Evolutionary conservation across 1,140 invertebrate genomes (phyloP).

Genomic region (Apis mellifera): Amel_HAv3.1 CM009937.2:4361001-4361500

Average conservation of each 20-base stretch:
- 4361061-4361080: no score
- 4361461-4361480: not conserved
- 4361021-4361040: no score
- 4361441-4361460: not conserved
- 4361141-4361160: not conserved
- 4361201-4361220: not conserved
- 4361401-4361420: constrained; percentile 30
- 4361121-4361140: not conserved
- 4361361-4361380: not conserved
- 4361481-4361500: not conserved
- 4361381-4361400: not conserved
- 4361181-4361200: not conserved
- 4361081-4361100: no score
- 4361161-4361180: not conserved
- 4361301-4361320: not conserved
- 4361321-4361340: not conserved
- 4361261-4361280: not conserved
- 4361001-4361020: no score
- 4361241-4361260: not conserved
- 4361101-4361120: no score
- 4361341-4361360: not conserved
- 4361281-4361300: not conserved
- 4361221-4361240: not conserved
- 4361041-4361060: no score
- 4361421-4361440: not conserved